phyloP scores from a whole-genome alignment of 2,797 vertebrate species.

The Simalia tracyae region DNA sequence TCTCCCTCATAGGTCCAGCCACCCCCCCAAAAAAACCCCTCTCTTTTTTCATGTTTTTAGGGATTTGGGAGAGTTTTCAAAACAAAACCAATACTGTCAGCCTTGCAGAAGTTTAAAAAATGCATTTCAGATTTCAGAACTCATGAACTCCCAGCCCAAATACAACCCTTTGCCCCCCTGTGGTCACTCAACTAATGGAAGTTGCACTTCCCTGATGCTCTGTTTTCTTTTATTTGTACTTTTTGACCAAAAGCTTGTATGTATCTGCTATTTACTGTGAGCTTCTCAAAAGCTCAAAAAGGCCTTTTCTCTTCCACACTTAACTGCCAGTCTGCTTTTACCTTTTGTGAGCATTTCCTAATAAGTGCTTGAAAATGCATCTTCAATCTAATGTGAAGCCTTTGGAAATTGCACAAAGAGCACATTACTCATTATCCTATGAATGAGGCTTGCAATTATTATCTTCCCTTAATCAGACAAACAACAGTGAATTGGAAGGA shows the following conservation, averaged over 20 bases:
- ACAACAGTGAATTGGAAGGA: constrained; percentile 37
- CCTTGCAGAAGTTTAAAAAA: not conserved
- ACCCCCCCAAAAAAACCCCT: not conserved
- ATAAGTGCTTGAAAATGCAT: constrained; percentile 33
- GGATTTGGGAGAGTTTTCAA: not conserved
- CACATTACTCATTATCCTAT: constrained; percentile 32
- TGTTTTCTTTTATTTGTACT: not conserved
- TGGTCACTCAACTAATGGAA: not conserved
- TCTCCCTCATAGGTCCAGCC: not conserved
- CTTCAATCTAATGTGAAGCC: constrained; percentile 32
- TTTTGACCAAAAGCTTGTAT: not conserved
- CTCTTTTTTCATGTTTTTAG: not conserved
- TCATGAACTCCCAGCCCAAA: not conserved
- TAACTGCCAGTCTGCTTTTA: constrained; percentile 17
- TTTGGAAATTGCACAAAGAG: constrained; percentile 27
- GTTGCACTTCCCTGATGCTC: not conserved
- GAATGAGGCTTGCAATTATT: constrained; percentile 52
- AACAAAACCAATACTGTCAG: not conserved
- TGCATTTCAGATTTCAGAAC: not conserved
- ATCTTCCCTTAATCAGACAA: constrained; percentile 62
- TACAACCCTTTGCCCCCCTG: not conserved
- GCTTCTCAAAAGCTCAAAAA: constrained; percentile 1
- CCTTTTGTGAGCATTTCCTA: constrained; percentile 27
- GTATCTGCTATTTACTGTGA: not conserved
- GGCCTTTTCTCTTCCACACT: constrained; percentile 26